Base-by-base conservation (phyloP, 2,797 vertebrate genomes). In the Clarias platycephalus region DNA sequence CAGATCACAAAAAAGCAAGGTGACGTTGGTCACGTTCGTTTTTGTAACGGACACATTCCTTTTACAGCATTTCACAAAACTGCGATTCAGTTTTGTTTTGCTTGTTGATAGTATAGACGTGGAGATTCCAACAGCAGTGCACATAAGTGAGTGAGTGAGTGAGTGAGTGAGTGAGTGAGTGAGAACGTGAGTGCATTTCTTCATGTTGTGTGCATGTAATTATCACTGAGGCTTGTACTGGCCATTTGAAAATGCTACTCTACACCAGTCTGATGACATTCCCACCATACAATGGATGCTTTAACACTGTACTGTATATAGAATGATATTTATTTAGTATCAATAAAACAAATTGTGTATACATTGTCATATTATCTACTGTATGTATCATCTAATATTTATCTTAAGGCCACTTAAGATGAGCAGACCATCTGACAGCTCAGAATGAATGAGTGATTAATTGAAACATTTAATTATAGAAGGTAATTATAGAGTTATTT, bases 1-100 rank as follows among this genome's bases (percentile, higher is more conserved):
- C 71, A 71, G 91, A 91, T 90, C 71, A 87, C 85, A 85, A 67
- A 72, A 88, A 86, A 81, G 58, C 55, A 84, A 89, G 64, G 70
- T 53, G 86, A 88, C 66, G 82, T 70, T 83, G 85, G 86, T 89
- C 85, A 85, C 34, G 84, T 80, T 40, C n/a, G 12, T 40, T 78
- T 53, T 40, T 26, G 58, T 40, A 26, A n/a, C 4, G 34, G 58
- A 78, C 82, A 86, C 72, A 79, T 87, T 87, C 37, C 66, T 83
- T 85, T 80, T 82, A 89, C 86, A 89, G 84, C 80, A 81, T 81
- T 87, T 79, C 75, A 80, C 28, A 67, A 40, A 66, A 62, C 76
- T 76, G n/a, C 34, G 3, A 31, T 63, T 60, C 20, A 49, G 13
- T 5, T 79, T 15, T 26, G 24, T 28, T 79, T 78, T 26, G 34